Evolutionary conservation across 2,113 vertebrate genomes (phyloP).

Genomic region (Aspiorhynchus laticeps): DNA sequence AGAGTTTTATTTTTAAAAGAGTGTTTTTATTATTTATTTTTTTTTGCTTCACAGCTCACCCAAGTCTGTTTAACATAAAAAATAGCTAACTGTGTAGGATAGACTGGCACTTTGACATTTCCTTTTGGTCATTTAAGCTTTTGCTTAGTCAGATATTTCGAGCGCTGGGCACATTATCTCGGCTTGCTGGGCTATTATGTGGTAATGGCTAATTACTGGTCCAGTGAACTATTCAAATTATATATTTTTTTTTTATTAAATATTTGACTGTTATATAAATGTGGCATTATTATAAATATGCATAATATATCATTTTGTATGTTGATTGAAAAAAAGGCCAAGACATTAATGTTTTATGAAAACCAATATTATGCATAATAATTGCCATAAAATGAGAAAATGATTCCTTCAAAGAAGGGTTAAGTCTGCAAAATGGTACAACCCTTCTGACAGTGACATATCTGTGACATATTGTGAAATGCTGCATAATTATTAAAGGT

Average conservation of each 20-base stretch:
- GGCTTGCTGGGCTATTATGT: background rate
- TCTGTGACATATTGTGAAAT: background rate
- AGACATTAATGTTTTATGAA: background rate
- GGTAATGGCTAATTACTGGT: constrained; percentile 6
- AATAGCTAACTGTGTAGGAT: background rate
- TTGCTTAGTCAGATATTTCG: background rate
- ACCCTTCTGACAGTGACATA: background rate
- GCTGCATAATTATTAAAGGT: background rate
- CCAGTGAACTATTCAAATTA: background rate
- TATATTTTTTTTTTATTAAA: background rate
- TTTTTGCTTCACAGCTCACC: background rate
- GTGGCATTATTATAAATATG: background rate
- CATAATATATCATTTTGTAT: background rate
- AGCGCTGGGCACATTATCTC: background rate
- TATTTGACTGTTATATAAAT: background rate
- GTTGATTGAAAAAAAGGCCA: background rate
- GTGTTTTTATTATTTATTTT: too few relatives aligned
- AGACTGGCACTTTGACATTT: background rate
- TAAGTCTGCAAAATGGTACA: background rate
- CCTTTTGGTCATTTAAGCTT: background rate
- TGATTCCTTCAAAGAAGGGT: background rate
- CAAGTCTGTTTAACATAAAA: background rate
- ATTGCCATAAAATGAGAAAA: background rate
- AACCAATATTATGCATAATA: background rate
- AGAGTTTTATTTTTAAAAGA: background rate